Conservation (phyloP, 2,888 invertebrate species). For the Dione vanillae region DNA sequence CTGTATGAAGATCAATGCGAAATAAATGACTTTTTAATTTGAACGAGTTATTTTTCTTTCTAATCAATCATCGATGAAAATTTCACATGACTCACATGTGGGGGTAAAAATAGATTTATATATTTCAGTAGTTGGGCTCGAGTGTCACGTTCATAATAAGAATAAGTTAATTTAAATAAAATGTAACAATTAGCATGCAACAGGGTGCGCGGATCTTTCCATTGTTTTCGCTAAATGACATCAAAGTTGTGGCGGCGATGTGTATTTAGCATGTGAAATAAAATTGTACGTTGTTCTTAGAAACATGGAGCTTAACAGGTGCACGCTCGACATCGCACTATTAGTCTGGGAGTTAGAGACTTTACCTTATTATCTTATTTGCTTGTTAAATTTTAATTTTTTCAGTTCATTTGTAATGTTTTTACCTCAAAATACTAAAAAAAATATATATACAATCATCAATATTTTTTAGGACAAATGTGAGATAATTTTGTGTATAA, state of each 20-base stretch:
- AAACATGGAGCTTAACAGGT: constrained; percentile 59
- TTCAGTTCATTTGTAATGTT: no score
- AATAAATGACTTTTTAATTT: constrained; percentile 63
- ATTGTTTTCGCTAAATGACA: constrained; percentile 84
- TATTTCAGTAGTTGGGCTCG: constrained; percentile 72
- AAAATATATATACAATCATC: neutral
- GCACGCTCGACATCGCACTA: constrained; percentile 49
- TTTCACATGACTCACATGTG: constrained; percentile 75
- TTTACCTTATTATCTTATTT: constrained; percentile 7
- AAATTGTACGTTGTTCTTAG: constrained; percentile 70
- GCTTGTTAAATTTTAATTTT: no score
- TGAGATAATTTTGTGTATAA: no score
- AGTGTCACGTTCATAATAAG: constrained; percentile 74
- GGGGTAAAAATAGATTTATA: constrained; percentile 79
- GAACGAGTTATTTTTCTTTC: neutral
- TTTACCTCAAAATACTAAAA: neutral
- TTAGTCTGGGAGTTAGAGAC: constrained; percentile 32
- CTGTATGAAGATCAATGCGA: constrained; percentile 48
- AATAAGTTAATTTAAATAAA: constrained; percentile 82
- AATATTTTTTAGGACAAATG: neutral
- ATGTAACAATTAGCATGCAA: constrained; percentile 74
- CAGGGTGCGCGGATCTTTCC: constrained; percentile 71
- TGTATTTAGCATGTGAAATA: constrained; percentile 77
- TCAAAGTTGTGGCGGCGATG: constrained; percentile 79
- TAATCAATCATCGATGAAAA: constrained; percentile 60